A percentile compares a stretch with the other conserved stretches of the same genome.
Conservation (phyloP, 2,797 vertebrate genomes). For the Eulemur mongoz region DNA sequence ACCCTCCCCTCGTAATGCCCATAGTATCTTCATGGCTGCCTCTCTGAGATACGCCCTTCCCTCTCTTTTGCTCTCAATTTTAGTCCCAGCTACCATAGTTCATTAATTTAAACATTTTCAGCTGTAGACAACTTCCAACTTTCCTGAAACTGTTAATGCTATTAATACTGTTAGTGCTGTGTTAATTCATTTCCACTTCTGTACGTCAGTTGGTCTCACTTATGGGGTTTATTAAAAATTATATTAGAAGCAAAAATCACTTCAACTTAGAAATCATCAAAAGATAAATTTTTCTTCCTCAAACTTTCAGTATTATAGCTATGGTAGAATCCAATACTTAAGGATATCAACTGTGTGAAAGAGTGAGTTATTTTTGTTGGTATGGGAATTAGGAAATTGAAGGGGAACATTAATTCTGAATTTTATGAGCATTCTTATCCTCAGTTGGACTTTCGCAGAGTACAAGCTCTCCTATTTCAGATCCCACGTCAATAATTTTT, state of each 20-base stretch:
- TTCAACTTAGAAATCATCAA: neutral
- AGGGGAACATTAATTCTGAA: neutral
- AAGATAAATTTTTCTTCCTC: neutral
- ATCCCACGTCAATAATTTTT: neutral
- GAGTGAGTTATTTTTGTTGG: neutral
- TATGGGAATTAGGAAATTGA: neutral
- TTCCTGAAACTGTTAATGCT: neutral
- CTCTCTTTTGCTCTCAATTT: neutral
- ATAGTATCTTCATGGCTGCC: accelerated
- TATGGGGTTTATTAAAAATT: neutral
- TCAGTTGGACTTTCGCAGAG: neutral
- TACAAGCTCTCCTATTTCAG: neutral
- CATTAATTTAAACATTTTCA: neutral
- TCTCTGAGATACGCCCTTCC: neutral
- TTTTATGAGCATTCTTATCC: neutral
- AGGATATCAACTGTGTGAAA: neutral
- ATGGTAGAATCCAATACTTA: neutral
- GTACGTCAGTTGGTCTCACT: neutral
- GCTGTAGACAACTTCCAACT: neutral
- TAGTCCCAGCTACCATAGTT: neutral
- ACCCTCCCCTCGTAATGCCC: accelerated
- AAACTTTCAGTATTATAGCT: neutral
- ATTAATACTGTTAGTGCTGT: neutral
- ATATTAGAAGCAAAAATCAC: neutral
- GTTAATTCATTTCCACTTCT: neutral